Evolutionary conservation across 2,113 vertebrate genomes (phyloP).

Genomic region (Rhipidura dahli): DNA sequence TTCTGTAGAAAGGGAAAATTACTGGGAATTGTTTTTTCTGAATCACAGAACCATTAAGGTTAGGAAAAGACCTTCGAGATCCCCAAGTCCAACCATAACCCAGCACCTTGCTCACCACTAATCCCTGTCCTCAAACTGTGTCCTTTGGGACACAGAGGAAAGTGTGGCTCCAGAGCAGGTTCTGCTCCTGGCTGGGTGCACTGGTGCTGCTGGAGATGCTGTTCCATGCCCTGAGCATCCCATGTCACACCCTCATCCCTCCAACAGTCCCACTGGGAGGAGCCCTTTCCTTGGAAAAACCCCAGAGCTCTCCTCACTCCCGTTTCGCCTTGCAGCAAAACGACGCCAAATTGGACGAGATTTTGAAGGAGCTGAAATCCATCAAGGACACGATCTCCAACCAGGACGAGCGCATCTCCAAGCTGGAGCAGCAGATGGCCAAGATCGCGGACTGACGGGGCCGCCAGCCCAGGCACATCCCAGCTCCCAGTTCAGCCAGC

Average conservation of each 20-base stretch:
- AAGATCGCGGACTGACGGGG: conserved; percentile 85
- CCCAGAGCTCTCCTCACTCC: background rate
- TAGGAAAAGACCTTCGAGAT: background rate
- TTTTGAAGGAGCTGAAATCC: conserved; percentile 92
- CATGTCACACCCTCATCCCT: background rate
- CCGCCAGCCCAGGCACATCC: conserved; percentile 74
- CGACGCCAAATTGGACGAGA: conserved; percentile 93
- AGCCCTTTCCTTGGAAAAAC: background rate
- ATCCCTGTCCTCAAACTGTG: background rate
- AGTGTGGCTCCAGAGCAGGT: background rate
- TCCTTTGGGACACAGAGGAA: background rate
- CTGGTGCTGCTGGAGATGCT: background rate
- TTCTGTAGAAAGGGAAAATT: background rate
- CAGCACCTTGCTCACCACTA: background rate
- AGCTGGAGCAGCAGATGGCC: conserved; percentile 94
- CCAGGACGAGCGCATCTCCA: conserved; percentile 93
- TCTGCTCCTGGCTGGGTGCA: rapidly evolving
- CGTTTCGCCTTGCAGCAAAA: conserved; percentile 76
- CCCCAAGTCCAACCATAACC: background rate
- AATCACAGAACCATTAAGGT: background rate
- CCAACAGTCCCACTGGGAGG: background rate
- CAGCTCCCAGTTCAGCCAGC: conserved; percentile 62
- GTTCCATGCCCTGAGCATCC: background rate
- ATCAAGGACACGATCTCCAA: conserved; percentile 92
- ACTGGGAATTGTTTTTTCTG: background rate